These are phyloP conservation scores for Lithophane semibrunnea DNA, from an alignment of 2,888 invertebrate species.

Conservation along the genomic window DNA sequence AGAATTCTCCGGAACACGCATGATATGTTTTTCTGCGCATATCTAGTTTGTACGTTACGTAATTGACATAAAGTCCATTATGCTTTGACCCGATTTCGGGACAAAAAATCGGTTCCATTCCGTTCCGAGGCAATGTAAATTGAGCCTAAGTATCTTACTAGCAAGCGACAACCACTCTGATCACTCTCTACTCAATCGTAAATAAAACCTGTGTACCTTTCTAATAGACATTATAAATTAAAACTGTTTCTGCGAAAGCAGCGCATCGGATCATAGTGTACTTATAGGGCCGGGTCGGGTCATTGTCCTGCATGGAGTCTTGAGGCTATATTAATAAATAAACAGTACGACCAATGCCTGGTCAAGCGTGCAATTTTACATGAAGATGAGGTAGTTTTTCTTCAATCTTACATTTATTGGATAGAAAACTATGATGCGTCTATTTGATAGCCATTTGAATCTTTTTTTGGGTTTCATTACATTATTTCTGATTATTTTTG, in stretches of 20 bases:
- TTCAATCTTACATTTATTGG: background rate
- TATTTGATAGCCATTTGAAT: no score
- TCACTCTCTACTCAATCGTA: background rate
- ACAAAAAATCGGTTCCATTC: no score
- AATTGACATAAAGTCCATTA: no score
- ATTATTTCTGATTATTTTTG: background rate
- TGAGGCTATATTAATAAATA: conserved; percentile 29
- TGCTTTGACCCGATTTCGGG: no score
- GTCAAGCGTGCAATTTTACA: background rate
- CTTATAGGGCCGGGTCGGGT: conserved; percentile 22
- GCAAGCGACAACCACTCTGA: background rate
- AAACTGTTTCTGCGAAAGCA: conserved; percentile 18
- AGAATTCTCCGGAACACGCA: no score
- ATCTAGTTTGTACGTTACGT: no score
- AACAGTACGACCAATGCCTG: conserved; percentile 15
- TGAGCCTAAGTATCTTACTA: no score
- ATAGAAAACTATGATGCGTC: background rate
- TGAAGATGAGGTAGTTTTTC: background rate
- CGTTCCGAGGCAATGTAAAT: no score
- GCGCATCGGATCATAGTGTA: conserved; percentile 18
- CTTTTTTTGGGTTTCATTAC: background rate
- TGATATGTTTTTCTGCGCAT: no score
- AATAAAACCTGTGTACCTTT: conserved; percentile 13
- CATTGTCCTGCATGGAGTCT: conserved; percentile 40
- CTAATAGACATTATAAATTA: conserved; percentile 24